These are phyloP conservation scores for Eupithecia pulchellata DNA, from an alignment of 2,888 invertebrate species.

Conservation along the genomic window DNA sequence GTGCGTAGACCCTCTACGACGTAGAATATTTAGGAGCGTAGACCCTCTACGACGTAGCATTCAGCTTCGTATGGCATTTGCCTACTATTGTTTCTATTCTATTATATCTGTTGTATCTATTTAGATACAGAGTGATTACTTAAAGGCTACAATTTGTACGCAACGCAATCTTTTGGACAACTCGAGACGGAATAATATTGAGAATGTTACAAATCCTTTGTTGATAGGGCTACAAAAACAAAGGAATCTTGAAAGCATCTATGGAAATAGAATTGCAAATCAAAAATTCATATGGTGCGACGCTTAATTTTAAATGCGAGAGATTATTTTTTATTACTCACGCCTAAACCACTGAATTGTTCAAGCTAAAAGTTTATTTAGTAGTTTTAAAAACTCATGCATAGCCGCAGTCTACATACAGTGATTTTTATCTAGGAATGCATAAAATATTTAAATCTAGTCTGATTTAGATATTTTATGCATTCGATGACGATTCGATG, in stretches of 20 bases:
- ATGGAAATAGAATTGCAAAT: neutral
- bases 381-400: neutral
- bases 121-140: neutral
- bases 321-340: neutral
- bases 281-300: neutral
- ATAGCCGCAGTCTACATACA: neutral
- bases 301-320: neutral
- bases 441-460: too few relatives aligned
- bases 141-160: neutral
- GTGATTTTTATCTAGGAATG: neutral
- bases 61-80: slow-evolving; percentile 1
- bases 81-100: neutral
- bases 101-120: too few relatives aligned
- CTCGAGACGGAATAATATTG: neutral
- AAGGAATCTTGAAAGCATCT: neutral
- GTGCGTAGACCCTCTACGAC: slow-evolving; percentile 3
- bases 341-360: neutral
- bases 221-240: neutral
- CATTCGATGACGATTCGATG: too few relatives aligned
- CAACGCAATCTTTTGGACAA: neutral
- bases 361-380: neutral
- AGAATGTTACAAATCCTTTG: neutral
- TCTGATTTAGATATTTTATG: too few relatives aligned
- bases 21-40: neutral
- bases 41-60: slow-evolving; percentile 4